These are phyloP conservation scores for Acleris emargana DNA, from an alignment of 2,888 invertebrate species.

Conservation along the genomic window DNA sequence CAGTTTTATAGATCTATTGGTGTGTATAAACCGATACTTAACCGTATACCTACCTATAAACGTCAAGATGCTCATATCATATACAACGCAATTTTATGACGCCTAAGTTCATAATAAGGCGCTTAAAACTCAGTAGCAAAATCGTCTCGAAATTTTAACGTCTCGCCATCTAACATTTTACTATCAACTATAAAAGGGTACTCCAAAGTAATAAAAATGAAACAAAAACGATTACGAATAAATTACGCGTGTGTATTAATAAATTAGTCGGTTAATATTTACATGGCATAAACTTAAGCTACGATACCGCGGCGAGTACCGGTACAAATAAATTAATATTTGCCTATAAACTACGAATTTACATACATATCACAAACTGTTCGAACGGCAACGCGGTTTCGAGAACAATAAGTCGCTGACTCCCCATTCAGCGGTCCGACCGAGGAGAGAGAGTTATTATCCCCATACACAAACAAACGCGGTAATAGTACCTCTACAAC, in stretches of 20 bases:
- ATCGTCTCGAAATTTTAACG: slow-evolving; percentile 16
- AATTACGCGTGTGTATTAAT: slow-evolving; percentile 71
- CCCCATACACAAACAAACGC: slow-evolving; percentile 52
- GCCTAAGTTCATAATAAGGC: slow-evolving; percentile 6
- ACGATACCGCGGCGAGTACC: slow-evolving; percentile 48
- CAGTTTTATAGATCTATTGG: background rate
- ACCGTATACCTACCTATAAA: background rate
- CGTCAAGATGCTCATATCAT: background rate
- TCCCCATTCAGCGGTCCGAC: slow-evolving; percentile 54
- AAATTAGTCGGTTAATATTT: slow-evolving; percentile 57
- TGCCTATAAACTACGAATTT: slow-evolving; percentile 37
- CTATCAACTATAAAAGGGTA: slow-evolving; percentile 45
- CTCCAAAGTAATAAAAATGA: slow-evolving; percentile 51
- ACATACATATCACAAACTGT: slow-evolving; percentile 53
- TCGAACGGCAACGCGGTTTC: slow-evolving; percentile 43
- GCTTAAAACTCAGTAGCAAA: slow-evolving; percentile 9
- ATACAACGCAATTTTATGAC: slow-evolving; percentile 20
- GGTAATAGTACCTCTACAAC: slow-evolving; percentile 35
- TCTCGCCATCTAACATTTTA: slow-evolving; percentile 12
- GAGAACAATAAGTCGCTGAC: slow-evolving; percentile 77
- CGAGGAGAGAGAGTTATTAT: slow-evolving; percentile 78
- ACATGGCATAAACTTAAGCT: slow-evolving; percentile 58
- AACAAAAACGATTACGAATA: slow-evolving; percentile 58
- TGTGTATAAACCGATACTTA: background rate
- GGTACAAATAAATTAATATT: slow-evolving; percentile 22